Evolutionary conservation across 2,797 vertebrate species (phyloP), one percentile per base, ranked within the genome.

Genomic region (Coccyzus lansbergi): DNA sequence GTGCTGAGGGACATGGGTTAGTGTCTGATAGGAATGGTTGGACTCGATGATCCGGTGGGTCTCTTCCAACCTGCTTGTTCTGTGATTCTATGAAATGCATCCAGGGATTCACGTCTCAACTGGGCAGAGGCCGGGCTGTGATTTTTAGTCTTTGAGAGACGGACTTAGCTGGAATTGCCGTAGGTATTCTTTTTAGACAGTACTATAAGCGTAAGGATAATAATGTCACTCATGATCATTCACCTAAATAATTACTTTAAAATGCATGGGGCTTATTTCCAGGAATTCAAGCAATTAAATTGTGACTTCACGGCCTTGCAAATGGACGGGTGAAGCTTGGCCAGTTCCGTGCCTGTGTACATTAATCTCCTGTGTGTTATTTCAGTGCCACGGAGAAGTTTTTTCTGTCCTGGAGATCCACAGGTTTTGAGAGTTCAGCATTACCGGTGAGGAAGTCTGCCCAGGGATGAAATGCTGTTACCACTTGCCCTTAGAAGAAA

Each of bases 381-480:
- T 90, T 29, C 16, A 29, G 49, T 56, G 62, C 20, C 24, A 7
- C 3, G 8, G 29, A 0, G 3, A 49, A 86, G 59, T 16, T 82
- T 48, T 48, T 86, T 79, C 63, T 58, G 15, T 69, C 14, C 15
- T n/a, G 14, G 16, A 72, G 18, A 38, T 91, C 33, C 0, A 0
- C 0, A 2, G 36, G 26, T 2, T 4, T 24, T 46, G 62, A 29
- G 44, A 56, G 51, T 55, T 88, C 19, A 76, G 48, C 58, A 31
- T n/a, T 56, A 31, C 12, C 12, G 1, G 22, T 7, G 29, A 33
- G 21, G 14, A 40, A 28, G 20, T 53, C 10, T 56, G 36, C 62
- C 56, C 10, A 8, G 3, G 8, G 83, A 24, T 3, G 2, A 59
- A 60, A 21, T 0, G 1, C 19, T 3, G 10, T 48, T 42, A 36